These are phyloP conservation scores for Ambastaia sidthimunki DNA, from an alignment of 2,797 vertebrate genomes.

Conservation along the genomic window DNA sequence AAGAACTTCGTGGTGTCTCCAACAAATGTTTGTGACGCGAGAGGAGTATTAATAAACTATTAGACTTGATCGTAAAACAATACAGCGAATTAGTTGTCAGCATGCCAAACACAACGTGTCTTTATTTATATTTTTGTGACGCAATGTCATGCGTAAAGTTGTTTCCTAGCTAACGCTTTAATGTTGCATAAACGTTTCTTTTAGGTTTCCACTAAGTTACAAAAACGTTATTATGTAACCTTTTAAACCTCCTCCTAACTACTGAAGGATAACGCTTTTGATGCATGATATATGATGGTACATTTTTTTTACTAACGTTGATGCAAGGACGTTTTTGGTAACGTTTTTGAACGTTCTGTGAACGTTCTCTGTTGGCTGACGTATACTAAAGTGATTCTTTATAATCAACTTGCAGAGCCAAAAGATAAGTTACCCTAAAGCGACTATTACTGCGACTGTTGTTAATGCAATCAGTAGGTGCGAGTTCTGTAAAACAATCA, in stretches of 20 bases:
- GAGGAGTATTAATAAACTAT: background rate
- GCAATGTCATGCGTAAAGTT: background rate
- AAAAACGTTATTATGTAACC: too few relatives aligned
- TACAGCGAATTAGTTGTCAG: background rate
- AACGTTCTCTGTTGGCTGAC: too few relatives aligned
- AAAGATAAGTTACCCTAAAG: background rate
- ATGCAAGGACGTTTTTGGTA: too few relatives aligned
- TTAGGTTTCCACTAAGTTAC: too few relatives aligned
- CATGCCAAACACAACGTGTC: background rate
- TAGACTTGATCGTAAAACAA: background rate
- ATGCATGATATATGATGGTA: too few relatives aligned
- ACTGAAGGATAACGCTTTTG: too few relatives aligned
- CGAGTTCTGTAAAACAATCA: background rate
- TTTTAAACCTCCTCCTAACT: too few relatives aligned
- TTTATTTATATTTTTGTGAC: background rate
- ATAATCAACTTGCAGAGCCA: background rate
- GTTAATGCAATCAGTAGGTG: slow-evolving; percentile 17
- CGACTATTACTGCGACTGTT: background rate
- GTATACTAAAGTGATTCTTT: background rate
- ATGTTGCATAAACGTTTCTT: too few relatives aligned
- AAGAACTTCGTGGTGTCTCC: background rate
- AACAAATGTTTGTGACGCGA: slow-evolving; percentile 11
- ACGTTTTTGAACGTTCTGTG: too few relatives aligned
- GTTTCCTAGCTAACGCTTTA: too few relatives aligned
- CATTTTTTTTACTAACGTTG: too few relatives aligned